Evolutionary conservation across 2,888 invertebrate genomes (phyloP), one percentile per base, ranked within the genome.

Genomic region (Doris montereyensis): DNA sequence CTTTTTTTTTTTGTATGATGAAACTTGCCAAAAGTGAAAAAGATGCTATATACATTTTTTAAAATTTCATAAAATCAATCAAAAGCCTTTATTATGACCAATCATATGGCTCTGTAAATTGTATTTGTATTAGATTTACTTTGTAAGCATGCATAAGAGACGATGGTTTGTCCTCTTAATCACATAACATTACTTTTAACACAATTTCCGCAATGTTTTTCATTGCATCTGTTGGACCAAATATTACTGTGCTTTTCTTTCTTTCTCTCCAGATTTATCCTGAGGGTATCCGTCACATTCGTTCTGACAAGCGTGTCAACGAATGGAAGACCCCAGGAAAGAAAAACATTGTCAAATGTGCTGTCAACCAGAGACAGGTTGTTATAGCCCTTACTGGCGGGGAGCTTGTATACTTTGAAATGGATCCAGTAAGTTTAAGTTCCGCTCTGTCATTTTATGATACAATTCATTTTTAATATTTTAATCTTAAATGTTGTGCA

Each of bases 261-360:
- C 68, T 5, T 68, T 10, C 10, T 76, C 86, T 89, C 65, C 88
- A 95, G 95, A 94, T 99, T 17, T 99, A 99, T 92, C 98, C 99
- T 0, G 98, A 98, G 91, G 99, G 99, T 76, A 99, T 99, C 88
- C 94, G 99, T 82, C 99, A 99, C 91, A 99, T 99, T 88, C 94
- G 98, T 79, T 96, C 98, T 0, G 99, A 99, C 92, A 97, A 98
- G 91, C 95, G 99, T 91, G 98, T 99, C 1, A 99, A 99, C 88
- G 99, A 99, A 92, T 99, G 99, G 99, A 97, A 98, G 91, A 97
- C 97, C 0, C 98, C 98, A 0, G 98, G 97, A 28, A 98, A 98
- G 91, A 97, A 98, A 88, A 96, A 96, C 0, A 99, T 99, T 80
- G 96, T 97, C 0, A 97, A 97, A 91, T 99, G 99, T 92, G 99